Evolutionary conservation across 2,888 invertebrate genomes (phyloP).

Genomic region (Dryomyza anilis): DNA sequence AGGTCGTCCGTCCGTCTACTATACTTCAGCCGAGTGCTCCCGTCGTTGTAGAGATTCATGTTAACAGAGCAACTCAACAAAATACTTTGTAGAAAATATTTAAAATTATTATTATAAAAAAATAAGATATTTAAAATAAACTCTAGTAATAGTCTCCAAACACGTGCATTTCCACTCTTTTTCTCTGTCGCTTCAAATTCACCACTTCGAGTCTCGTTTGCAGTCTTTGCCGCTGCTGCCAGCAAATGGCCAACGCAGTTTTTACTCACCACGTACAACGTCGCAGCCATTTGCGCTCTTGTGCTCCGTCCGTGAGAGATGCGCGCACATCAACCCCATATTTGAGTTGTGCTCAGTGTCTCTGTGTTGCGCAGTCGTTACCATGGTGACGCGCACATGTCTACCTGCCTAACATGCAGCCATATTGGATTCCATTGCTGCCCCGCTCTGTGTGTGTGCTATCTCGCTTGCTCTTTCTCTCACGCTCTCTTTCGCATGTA

Average conservation of each 20-base stretch:
- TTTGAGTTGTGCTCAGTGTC: not conserved
- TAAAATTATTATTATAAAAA: too few relatives aligned
- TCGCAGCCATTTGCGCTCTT: not conserved
- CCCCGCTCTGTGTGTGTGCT: constrained; percentile 29
- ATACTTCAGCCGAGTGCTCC: too few relatives aligned
- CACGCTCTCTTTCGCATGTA: too few relatives aligned
- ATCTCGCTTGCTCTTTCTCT: constrained; percentile 40
- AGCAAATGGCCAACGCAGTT: not conserved
- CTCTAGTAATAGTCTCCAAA: too few relatives aligned
- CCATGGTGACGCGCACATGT: constrained; percentile 32
- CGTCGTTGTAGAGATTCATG: too few relatives aligned
- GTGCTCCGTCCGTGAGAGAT: too few relatives aligned
- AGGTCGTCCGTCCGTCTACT: constrained; percentile 3
- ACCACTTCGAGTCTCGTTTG: not conserved
- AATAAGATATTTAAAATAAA: too few relatives aligned
- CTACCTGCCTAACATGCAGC: constrained; percentile 50
- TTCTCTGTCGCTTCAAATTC: too few relatives aligned
- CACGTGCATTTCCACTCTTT: too few relatives aligned
- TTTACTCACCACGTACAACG: not conserved
- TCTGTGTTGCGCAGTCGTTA: constrained; percentile 16
- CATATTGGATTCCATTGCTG: constrained; percentile 58
- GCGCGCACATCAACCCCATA: not conserved
- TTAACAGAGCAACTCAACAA: too few relatives aligned
- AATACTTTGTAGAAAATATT: too few relatives aligned
- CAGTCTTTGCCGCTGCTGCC: not conserved